Base-by-base conservation (phyloP, 1,140 invertebrate species). In the Hyposmocoma kahamanoa region DNA sequence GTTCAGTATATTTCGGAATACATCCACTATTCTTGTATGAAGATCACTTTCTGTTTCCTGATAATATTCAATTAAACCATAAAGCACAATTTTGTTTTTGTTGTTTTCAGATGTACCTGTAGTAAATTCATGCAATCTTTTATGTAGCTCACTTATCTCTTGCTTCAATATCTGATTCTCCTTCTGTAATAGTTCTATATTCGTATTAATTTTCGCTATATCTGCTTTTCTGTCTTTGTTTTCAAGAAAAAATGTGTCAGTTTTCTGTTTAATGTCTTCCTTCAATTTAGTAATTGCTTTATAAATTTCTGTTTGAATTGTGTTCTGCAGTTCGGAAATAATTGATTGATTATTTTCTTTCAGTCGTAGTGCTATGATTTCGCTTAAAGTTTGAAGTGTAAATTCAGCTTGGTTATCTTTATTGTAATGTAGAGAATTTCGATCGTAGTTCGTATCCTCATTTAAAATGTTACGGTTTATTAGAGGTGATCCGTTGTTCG, bases 51-150 rank as follows among this genome's bases (percentile, higher is more conserved):
- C 47, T 9, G 22, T 1, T 38, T 56, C 53, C 4, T 44, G 36
- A 5, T 36, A 46, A 13, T 43, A 42, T 43, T 56, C 53, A 19
- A n/a, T 22, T 4, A 56, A 38, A 13, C 53, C 53, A 34, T 42
- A 54, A 1, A 54, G n/a, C 6, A 54, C 52, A 34, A 54, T 24
- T 19, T 48, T 54, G 32, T 46, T 54, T 1, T 24, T 36, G 13
- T 53, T 28, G 1, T 1, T 30, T 28, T 53, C 38, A 38, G 17
- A 26, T 26, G 24, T 11, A 26, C 5, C 5, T 5, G 24, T 11
- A 5, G 24, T 6, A 11, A 26, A 26, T 6, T 26, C 11, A 6
- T 26, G 24, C 11, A 26, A 36, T 38, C 38, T 50, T 3, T 18
- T 9, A n/a, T 22, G 0, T 36, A 46, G 15, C 1, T 18, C 15